Evolutionary conservation across 2,888 invertebrate species (phyloP), one percentile per base, ranked within the genome.

Genomic region (Phaedon cochleariae): DNA sequence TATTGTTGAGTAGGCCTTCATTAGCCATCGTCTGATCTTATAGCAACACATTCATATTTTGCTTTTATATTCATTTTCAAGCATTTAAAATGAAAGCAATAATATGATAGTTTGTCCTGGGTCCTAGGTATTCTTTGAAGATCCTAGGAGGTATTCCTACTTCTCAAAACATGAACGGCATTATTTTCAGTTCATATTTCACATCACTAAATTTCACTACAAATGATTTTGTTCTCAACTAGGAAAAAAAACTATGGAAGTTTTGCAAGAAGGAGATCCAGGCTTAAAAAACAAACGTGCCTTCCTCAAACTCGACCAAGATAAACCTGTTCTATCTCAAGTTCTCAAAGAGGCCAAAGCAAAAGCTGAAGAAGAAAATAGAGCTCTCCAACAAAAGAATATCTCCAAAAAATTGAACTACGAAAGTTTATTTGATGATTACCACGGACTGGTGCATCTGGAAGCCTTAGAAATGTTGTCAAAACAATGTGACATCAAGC

Each of bases 391-490:
- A 72, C 82, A 84, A 59, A 85, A 84, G 79, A 85, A 85, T 70
- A 87, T 81, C 76, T 86, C 84, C 0, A 85, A 83, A 66, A 86
- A 87, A 75, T 83, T 88, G 4, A 76, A 92, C 74, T 92, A 93
- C 80, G 93, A 94, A 83, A 87, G 89, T 59, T 83, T 95, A 45
- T 95, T 96, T 81, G 96, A 96, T 84, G 93, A 95, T 83, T 92
- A 90, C 84, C 94, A 95, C 85, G 96, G 93, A 10, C 83, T 96
- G 59, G 93, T 95, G 0, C 95, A 96, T 80, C 85, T 96, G 65
- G 97, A 97, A 85, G 96, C 96, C 0, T 82, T 97, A 49, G 96
- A 97, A 84, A 94, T 96, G 89, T 83, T 97, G 1, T 95, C 96
- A 0, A 90, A 89, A 71, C 94, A 95, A 81, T 91, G 92, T 60